Percentiles rank a stretch among this genome's conserved stretches.
Evolutionary conservation across 1,140 invertebrate genomes (phyloP).

Genomic region (Euura lappo): DNA sequence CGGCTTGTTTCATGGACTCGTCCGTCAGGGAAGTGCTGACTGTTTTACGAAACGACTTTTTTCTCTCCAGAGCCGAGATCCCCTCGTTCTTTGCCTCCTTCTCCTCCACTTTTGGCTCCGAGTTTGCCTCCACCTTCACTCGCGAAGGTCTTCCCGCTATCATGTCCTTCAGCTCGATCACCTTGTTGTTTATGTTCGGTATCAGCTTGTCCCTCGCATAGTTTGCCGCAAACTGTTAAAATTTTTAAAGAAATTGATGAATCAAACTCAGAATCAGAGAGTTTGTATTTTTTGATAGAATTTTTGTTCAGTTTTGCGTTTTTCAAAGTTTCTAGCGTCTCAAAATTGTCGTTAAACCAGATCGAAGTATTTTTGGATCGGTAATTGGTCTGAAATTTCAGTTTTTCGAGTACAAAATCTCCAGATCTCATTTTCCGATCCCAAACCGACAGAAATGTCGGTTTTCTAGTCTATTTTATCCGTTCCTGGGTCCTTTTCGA

Average conservation of each 20-base stretch:
- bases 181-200: constrained; percentile 76
- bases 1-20: constrained; percentile 62
- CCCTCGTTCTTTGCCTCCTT: constrained; percentile 54
- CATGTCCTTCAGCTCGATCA: constrained; percentile 73
- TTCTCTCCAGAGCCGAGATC: constrained; percentile 56
- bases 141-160: constrained; percentile 64
- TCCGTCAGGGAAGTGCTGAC: constrained; percentile 64
- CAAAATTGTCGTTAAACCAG: too few relatives aligned
- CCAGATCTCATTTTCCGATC: too few relatives aligned
- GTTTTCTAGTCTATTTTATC: too few relatives aligned
- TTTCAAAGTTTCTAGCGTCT: neutral
- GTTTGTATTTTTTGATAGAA: neutral
- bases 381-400: too few relatives aligned
- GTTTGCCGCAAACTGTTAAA: constrained; percentile 81
- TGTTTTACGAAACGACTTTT: constrained; percentile 72
- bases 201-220: constrained; percentile 85
- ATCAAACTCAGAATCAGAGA: neutral
- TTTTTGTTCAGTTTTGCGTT: too few relatives aligned
- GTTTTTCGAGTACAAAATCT: neutral
- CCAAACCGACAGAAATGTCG: too few relatives aligned
- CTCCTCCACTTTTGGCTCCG: constrained; percentile 51
- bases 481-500: neutral
- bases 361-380: neutral
- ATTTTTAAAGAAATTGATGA: constrained; percentile 9
- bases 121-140: constrained; percentile 31